Conservation (phyloP, 37 sponge, comb jelly and placozoan genomes). For the Agelas oroides region DNA sequence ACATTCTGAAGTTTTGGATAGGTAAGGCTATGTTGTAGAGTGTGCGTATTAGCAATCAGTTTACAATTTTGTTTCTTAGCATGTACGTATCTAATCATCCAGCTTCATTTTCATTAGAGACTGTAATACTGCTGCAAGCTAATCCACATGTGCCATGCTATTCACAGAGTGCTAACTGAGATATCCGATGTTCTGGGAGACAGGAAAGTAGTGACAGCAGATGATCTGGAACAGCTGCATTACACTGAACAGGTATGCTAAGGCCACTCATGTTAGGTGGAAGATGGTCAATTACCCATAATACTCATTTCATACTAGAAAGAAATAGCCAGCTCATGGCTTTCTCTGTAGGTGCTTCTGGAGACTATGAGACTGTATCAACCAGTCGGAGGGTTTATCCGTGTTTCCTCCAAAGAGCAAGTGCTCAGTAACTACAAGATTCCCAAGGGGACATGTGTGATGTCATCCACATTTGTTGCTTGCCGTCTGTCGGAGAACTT, state of each 20-base stretch:
- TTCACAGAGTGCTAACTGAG: conserved; percentile 2
- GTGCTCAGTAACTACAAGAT: conserved; percentile 3
- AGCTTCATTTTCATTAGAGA: too few species aligned
- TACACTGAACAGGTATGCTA: background rate
- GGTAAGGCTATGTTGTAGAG: too few species aligned
- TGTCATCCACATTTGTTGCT: background rate
- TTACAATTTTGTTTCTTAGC: too few species aligned
- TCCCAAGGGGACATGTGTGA: background rate
- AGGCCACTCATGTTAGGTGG: too few species aligned
- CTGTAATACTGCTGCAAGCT: too few species aligned
- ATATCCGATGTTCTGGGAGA: background rate
- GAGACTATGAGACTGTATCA: conserved; percentile 31
- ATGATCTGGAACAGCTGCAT: background rate
- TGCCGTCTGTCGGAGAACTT: conserved; percentile 13
- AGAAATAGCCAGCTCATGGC: too few species aligned
- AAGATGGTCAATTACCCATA: too few species aligned
- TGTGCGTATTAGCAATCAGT: too few species aligned
- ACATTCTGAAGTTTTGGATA: conserved; percentile 7
- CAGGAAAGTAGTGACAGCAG: background rate
- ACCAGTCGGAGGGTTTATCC: background rate
- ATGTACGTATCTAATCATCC: too few species aligned
- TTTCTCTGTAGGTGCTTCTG: conserved; percentile 15
- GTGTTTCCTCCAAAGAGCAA: conserved; percentile 9
- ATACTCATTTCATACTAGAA: too few species aligned
- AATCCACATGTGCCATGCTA: too few species aligned